Conservation (phyloP, 2,113 vertebrate species). For the Neogobius melanostomus region DNA sequence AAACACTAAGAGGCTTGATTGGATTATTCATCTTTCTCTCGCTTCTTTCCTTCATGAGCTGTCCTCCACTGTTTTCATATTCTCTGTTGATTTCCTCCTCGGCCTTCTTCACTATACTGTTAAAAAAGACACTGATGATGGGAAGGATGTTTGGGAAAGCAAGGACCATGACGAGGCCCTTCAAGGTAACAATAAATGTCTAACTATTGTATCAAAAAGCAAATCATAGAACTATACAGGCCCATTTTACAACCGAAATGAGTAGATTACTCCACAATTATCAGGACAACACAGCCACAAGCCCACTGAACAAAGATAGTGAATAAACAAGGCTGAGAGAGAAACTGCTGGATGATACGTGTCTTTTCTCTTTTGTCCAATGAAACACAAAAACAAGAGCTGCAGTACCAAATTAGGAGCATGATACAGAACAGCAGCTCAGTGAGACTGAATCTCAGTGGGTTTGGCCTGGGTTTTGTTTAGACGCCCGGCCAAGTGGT, state of each 20-base stretch:
- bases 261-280: constrained; percentile 25
- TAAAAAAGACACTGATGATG: constrained; percentile 39
- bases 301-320: constrained; percentile 13
- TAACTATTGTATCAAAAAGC: constrained; percentile 40
- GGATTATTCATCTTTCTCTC: constrained; percentile 68
- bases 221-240: constrained; percentile 35
- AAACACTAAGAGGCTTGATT: constrained; percentile 70
- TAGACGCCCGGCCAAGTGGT: constrained; percentile 66
- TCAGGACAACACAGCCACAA: constrained; percentile 14
- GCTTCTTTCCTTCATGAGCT: constrained; percentile 24
- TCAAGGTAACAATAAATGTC: constrained; percentile 58
- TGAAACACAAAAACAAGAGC: constrained; percentile 23
- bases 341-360: constrained; percentile 12
- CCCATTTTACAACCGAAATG: constrained; percentile 19
- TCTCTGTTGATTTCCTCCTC: constrained; percentile 37
- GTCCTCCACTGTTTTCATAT: constrained; percentile 44
- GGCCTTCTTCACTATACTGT: constrained; percentile 24
- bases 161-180: constrained; percentile 46
- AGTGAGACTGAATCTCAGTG: constrained; percentile 50
- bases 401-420: constrained; percentile 20
- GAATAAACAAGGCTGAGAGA: constrained; percentile 14
- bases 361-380: constrained; percentile 20
- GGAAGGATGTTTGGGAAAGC: constrained; percentile 40
- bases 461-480: constrained; percentile 63
- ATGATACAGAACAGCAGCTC: constrained; percentile 17